These are phyloP conservation scores for Corythoichthys intestinalis DNA, from an alignment of 2,113 vertebrate species.

Conservation along the genomic window DNA sequence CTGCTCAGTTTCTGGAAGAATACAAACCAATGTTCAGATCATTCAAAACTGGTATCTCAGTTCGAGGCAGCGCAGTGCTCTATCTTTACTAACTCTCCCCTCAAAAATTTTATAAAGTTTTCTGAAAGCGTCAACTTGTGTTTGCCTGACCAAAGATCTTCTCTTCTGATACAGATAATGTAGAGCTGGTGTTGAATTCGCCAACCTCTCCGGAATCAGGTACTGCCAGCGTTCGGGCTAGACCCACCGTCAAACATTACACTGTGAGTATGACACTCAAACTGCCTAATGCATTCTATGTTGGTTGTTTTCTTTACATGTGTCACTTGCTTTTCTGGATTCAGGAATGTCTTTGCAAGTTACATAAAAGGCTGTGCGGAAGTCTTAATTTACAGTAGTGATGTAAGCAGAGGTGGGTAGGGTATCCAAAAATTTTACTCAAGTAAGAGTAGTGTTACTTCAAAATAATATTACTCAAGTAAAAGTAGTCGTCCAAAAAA, in stretches of 20 bases:
- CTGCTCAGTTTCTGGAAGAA: too few relatives aligned
- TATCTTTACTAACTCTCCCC: background rate
- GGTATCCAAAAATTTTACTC: too few relatives aligned
- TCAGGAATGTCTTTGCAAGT: background rate
- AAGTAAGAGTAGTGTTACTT: too few relatives aligned
- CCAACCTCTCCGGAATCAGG: conserved; percentile 65
- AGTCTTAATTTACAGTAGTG: background rate
- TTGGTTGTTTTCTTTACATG: background rate
- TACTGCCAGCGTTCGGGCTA: conserved; percentile 73
- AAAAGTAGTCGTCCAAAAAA: too few relatives aligned
- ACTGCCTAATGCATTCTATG: background rate
- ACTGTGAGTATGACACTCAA: conserved; percentile 53
- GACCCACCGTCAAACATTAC: conserved; percentile 75
- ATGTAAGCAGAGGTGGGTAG: background rate
- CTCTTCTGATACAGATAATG: conserved; percentile 50
- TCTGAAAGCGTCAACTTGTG: background rate
- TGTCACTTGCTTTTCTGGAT: background rate
- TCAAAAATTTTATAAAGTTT: background rate
- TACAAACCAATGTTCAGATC: too few relatives aligned
- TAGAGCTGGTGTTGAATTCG: conserved; percentile 50
- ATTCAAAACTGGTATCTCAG: too few relatives aligned
- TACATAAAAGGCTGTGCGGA: background rate
- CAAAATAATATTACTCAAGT: too few relatives aligned
- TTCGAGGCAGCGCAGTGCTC: background rate
- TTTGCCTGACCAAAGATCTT: background rate